Base-by-base conservation (phyloP, 2,113 vertebrate species). In the Camelus dromedarius region DNA sequence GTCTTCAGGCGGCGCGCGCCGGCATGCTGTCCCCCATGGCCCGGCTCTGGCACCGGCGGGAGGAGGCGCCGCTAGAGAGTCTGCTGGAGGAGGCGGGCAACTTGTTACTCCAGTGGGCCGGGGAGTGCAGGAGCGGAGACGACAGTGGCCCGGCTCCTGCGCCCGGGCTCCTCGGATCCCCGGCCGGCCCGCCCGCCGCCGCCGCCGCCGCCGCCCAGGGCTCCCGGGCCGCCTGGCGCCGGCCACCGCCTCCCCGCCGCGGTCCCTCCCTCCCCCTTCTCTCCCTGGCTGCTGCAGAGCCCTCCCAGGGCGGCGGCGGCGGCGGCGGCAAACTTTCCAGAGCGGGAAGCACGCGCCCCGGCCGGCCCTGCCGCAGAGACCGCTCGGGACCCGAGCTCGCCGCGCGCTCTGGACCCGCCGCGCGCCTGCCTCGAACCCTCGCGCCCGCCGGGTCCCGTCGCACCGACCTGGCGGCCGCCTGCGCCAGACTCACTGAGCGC, bases 161-260 rank as follows among this genome's bases (percentile, higher is more conserved):
- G 22, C 72, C 67, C 76, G 8, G 32, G 58, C 8, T 69, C 83
- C 92, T n/a, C 50, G 18, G 95, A 38, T 46, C 93, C 89, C 83
- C 88, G n/a, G 38, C 87, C 52, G 64, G 94, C 91, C 84, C 95
- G 66, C 66, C 93, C 75, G 85, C 95, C 95, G 66, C 93, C 67
- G 69, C 84, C 92, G 92, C 94, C 92, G 69, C 84, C 92, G 64
- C 94, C 89, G 87, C 95, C 96, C 89, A 38, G 76, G 58, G 66
- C 92, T 95, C 95, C 60, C 58, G 92, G 95, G 96, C 95, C 60
- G 96, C 96, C 94, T 95, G 96, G 97, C 97, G 97, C 97, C 96
- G 89, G 79, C 85, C 93, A 94, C 97, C 96, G 58, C 89, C 97
- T 85, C 95, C 91, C 91, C 83, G 82, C 96, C 90, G 93, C 95